Evolutionary conservation across 2,113 vertebrate genomes (phyloP).

Genomic region (Gopherus flavomarginatus): DNA sequence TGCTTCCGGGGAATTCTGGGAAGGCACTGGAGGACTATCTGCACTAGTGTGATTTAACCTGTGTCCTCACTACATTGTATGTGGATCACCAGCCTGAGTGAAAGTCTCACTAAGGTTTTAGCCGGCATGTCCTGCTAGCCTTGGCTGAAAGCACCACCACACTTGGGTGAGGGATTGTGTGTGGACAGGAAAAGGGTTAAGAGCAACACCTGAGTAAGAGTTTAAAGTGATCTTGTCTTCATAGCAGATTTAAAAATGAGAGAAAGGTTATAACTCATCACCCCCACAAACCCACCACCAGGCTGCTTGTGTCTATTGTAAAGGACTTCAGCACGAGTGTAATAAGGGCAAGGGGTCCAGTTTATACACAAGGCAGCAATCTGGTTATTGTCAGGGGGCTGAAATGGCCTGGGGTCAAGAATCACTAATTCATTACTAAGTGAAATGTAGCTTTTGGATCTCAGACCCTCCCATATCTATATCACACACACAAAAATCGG

Average conservation of each 20-base stretch:
- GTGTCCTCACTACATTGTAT: fast-evolving
- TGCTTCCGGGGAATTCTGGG: constrained; percentile 1
- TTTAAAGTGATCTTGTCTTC: not conserved
- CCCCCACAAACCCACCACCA: not conserved
- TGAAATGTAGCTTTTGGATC: not conserved
- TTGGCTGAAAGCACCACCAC: fast-evolving
- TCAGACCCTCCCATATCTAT: not conserved
- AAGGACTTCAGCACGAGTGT: constrained; percentile 22
- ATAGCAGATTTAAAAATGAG: not conserved
- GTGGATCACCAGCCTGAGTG: not conserved
- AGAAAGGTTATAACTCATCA: not conserved
- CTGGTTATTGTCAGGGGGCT: constrained; percentile 25
- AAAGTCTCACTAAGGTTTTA: fast-evolving
- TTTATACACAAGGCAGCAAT: constrained; percentile 48
- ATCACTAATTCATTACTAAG: constrained; percentile 62
- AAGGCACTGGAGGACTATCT: constrained; percentile 3
- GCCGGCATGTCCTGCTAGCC: not conserved
- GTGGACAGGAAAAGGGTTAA: not conserved
- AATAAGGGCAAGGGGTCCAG: not conserved
- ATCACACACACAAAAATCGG: not conserved
- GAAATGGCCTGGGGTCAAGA: constrained; percentile 53
- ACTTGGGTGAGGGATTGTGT: not conserved
- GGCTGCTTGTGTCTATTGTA: not conserved
- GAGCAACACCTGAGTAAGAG: not conserved
- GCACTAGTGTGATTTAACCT: not conserved